phyloP scores from a whole-genome alignment of 2,888 invertebrate genomes.

The Lasioglossum oenotherae region DNA sequence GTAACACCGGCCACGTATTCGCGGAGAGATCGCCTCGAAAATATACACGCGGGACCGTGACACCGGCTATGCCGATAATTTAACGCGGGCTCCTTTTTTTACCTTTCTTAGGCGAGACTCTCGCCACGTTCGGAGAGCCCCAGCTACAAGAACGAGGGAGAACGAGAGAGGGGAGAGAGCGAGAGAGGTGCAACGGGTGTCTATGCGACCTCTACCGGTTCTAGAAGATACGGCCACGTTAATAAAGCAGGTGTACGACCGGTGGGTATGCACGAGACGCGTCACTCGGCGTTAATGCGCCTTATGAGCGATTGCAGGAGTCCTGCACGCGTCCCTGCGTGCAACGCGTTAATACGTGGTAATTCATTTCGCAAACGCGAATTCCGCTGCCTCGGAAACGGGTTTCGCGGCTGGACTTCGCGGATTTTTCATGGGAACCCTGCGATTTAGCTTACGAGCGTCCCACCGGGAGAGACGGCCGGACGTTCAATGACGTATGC shows the following conservation, averaged over 20 bases:
- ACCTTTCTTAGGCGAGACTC: constrained; percentile 26
- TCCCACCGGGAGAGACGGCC: background rate
- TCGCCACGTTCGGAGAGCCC: background rate
- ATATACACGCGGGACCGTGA: constrained; percentile 55
- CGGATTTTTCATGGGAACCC: background rate
- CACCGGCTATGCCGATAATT: constrained; percentile 65
- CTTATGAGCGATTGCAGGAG: constrained; percentile 72
- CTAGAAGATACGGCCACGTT: constrained; percentile 68
- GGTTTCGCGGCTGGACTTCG: constrained; percentile 23
- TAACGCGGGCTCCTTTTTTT: constrained; percentile 50
- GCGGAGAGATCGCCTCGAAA: constrained; percentile 48
- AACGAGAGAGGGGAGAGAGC: background rate
- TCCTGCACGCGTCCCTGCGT: constrained; percentile 27
- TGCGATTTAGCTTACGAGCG: background rate
- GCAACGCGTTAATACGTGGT: constrained; percentile 56
- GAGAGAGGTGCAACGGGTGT: constrained; percentile 20
- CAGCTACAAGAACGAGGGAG: background rate
- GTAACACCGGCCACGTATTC: constrained; percentile 51
- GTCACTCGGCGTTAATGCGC: constrained; percentile 69
- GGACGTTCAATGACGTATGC: background rate
- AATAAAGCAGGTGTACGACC: constrained; percentile 77
- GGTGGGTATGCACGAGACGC: constrained; percentile 47
- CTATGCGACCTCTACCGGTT: constrained; percentile 47
- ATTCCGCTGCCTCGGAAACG: constrained; percentile 41
- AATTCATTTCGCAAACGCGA: constrained; percentile 70